Conservation (phyloP, 2,797 vertebrate species). For the Pangasius djambal region DNA sequence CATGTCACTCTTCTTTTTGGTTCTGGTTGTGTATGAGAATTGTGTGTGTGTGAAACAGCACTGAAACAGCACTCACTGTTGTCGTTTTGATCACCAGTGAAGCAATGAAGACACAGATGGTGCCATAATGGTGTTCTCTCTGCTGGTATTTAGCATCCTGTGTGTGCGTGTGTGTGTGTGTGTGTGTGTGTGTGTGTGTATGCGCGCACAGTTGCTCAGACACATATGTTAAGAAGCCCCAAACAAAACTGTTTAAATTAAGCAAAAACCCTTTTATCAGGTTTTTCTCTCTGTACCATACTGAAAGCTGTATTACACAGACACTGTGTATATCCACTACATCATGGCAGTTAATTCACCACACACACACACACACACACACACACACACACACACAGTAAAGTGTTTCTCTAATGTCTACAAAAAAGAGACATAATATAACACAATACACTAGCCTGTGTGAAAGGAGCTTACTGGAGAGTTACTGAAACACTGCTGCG, state of each 20-base stretch:
- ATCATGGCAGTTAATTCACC: background rate
- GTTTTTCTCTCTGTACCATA: background rate
- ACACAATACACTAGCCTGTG: background rate
- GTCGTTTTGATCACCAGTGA: conserved; percentile 3
- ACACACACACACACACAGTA: background rate
- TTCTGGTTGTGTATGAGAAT: background rate
- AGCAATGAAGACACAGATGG: conserved; percentile 21
- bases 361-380: background rate
- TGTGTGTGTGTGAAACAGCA: too few species aligned
- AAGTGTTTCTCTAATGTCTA: background rate
- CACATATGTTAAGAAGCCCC: background rate
- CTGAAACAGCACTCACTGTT: background rate
- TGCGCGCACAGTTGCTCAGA: background rate
- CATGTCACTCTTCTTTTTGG: background rate
- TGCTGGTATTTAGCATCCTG: background rate
- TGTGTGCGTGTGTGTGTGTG: conserved; percentile 2
- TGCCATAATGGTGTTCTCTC: background rate
- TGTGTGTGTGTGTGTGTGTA: conserved; percentile 15
- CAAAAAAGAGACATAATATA: background rate
- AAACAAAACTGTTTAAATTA: background rate
- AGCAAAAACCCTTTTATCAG: background rate
- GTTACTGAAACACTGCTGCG: background rate
- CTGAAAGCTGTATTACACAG: background rate
- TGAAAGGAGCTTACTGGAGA: background rate
- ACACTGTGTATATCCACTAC: background rate